Conservation (phyloP, 1,140 invertebrate species). For the Cataglyphis hispanica region DNA sequence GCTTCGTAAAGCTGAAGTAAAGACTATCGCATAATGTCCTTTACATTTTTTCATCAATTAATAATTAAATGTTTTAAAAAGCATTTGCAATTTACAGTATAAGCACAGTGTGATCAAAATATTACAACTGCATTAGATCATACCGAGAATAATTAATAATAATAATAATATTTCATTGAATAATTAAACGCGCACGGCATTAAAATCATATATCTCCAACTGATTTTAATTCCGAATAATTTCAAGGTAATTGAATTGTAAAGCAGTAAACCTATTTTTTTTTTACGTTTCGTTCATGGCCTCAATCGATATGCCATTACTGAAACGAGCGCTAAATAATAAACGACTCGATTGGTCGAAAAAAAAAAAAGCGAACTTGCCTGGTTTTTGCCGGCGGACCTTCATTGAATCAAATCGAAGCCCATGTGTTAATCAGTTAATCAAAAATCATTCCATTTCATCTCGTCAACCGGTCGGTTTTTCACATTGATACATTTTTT, state of each 20-base stretch:
- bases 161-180: neutral
- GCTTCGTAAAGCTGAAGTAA: neutral
- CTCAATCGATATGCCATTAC: slow-evolving; percentile 47
- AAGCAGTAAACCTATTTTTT: slow-evolving; percentile 6
- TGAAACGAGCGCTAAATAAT: slow-evolving; percentile 44
- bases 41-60: neutral
- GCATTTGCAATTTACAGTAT: neutral
- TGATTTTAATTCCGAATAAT: neutral
- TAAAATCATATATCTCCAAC: neutral
- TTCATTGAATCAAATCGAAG: slow-evolving; percentile 24
- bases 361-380: slow-evolving; percentile 42
- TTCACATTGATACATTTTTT: slow-evolving; percentile 65
- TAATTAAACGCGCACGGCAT: neutral
- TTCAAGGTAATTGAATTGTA: neutral
- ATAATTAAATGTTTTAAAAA: neutral
- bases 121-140: neutral
- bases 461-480: slow-evolving; percentile 14
- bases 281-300: neutral
- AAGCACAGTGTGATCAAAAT: neutral
- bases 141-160: neutral
- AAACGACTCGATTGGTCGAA: slow-evolving; percentile 21
- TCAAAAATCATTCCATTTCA: slow-evolving; percentile 10
- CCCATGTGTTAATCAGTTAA: slow-evolving; percentile 20
- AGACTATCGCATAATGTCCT: neutral
- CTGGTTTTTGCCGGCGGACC: slow-evolving; percentile 1